Evolutionary conservation across 2,113 vertebrate species (phyloP).

Genomic region (Oplegnathus fasciatus): DNA sequence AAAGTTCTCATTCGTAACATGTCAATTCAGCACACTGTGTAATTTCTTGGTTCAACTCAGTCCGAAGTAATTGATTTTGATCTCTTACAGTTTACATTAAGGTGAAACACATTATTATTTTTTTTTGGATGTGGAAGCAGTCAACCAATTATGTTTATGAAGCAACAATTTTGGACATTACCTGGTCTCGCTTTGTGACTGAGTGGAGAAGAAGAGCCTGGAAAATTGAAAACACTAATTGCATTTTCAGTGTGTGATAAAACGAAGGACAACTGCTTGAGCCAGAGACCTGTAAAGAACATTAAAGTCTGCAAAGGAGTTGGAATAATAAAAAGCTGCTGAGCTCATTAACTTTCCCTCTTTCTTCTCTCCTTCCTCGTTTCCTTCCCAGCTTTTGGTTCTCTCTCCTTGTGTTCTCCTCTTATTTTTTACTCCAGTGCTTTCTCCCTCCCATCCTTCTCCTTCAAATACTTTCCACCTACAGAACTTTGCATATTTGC

Average conservation of each 20-base stretch:
- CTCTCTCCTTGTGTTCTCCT: conserved; percentile 16
- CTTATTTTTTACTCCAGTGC: background rate
- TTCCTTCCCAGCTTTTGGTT: conserved; percentile 2
- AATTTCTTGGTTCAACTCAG: background rate
- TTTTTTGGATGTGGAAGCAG: conserved; percentile 25
- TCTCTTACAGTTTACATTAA: conserved; percentile 38
- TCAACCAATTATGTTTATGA: conserved; percentile 42
- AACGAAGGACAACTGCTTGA: conserved; percentile 54
- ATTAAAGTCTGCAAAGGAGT: conserved; percentile 39
- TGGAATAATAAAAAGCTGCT: conserved; percentile 42
- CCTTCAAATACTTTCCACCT: conserved; percentile 7
- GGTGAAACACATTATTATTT: background rate
- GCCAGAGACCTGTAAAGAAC: conserved; percentile 57
- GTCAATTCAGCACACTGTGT: background rate
- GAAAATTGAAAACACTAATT: conserved; percentile 72
- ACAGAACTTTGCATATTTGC: conserved; percentile 51
- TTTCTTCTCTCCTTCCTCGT: conserved; percentile 6
- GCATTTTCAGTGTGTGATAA: conserved; percentile 55
- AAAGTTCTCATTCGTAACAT: conserved; percentile 7
- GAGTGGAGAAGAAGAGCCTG: conserved; percentile 41
- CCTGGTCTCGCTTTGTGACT: conserved; percentile 41
- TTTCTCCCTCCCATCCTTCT: background rate
- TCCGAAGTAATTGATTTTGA: conserved; percentile 4
- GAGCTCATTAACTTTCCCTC: conserved; percentile 56
- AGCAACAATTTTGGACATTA: conserved; percentile 47